Percentiles rank a stretch among this genome's conserved stretches.
phyloP scores from a whole-genome alignment of 1,140 invertebrate species.

The Pogonomyrmex barbatus region DNA sequence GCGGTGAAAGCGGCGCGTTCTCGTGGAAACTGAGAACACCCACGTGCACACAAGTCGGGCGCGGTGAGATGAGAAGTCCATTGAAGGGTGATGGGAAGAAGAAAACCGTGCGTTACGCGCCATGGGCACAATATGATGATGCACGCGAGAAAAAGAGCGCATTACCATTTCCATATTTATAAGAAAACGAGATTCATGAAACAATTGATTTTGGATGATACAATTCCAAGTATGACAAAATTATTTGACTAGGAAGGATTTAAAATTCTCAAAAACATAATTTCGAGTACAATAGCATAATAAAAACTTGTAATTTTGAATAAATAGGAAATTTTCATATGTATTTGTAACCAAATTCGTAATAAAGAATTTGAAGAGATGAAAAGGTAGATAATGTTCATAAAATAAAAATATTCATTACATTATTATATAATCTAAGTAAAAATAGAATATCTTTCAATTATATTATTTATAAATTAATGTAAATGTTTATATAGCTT shows the following conservation, averaged over 20 bases:
- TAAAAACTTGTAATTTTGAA: not conserved
- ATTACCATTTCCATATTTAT: not conserved
- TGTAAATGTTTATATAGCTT: not conserved
- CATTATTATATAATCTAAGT: not conserved
- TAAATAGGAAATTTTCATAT: not conserved
- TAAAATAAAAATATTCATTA: not conserved
- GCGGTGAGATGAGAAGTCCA: slow-evolving; percentile 30
- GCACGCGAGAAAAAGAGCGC: not conserved
- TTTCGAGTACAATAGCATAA: not conserved
- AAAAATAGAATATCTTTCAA: not conserved
- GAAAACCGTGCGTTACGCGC: slow-evolving; percentile 19
- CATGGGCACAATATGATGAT: not conserved
- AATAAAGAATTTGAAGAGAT: not conserved
- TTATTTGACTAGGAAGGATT: not conserved
- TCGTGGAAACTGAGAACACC: slow-evolving; percentile 52
- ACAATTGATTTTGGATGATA: not conserved
- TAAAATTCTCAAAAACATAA: not conserved
- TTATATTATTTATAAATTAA: not conserved
- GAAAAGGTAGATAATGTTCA: not conserved
- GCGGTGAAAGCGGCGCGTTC: slow-evolving; percentile 63
- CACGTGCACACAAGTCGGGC: slow-evolving; percentile 48
- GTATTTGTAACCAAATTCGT: not conserved
- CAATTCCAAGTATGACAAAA: not conserved
- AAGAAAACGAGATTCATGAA: not conserved
- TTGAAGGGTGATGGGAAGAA: slow-evolving; percentile 37